Base-by-base conservation (phyloP, 92 coral and sea anemone species). In the Porites evermanni region DNA sequence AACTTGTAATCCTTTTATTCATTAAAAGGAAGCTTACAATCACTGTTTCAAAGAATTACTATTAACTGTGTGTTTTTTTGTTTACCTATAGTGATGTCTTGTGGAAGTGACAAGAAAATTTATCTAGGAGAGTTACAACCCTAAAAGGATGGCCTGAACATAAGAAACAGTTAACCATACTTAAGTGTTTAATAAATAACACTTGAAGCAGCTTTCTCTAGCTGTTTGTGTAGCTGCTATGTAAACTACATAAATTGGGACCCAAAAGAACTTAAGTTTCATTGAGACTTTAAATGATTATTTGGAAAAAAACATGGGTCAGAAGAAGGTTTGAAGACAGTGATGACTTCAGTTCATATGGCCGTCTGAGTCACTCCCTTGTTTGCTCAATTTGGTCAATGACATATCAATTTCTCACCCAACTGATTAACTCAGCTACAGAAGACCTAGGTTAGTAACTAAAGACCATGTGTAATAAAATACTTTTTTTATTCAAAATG, bases 31-130 rank as follows among this genome's bases (percentile, higher is more conserved):
- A 16, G 8, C 6, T 38, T 38, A 38, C 5, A 3, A 63, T 70
- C 9, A 32, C 19, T 14, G 8, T 3, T 67, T 50, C 32, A 29
- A 29, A 29, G 32, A 29, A 38, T 38, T 38, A 38, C 47, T 38
- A 38, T 38, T 38, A 38, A 29, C 32, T 38, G 47, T 38, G 47
- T 38, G 4, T 38, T 38, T 38, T 6, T 70, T 74, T 69, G 59
- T 80, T 69, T 26, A 18, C 9, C 88, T 94, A 18, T 78, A 96
- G 99, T 96, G 69, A 80, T 95, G 84, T 96, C 99, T 6, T 93
- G 95, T 86, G 98, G 97, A 58, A 96, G 99, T 84, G 99, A 96
- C 86, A 96, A 95, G 91, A 95, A 96, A 70, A 87, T 96, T 11
- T 96, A 85, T 87, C 90, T 96, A 29, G 99, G 99, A 52, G 99